Evolutionary conservation across 1,140 invertebrate genomes (phyloP).

Genomic region (Drosophila tsacasi): DNA sequence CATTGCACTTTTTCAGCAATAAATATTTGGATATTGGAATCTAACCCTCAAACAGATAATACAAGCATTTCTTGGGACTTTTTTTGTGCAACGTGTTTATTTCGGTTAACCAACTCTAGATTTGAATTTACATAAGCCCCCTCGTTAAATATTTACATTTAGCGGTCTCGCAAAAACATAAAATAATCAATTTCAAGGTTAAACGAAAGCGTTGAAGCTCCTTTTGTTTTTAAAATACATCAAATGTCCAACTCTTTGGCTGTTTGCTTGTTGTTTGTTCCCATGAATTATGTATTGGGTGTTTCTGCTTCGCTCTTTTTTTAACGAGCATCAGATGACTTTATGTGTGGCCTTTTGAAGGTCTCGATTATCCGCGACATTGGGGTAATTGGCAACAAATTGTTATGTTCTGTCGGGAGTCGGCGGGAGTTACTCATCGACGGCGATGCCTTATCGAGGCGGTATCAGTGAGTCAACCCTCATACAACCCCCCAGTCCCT

Average conservation of each 20-base stretch:
- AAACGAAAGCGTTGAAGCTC: slow-evolving; percentile 16
- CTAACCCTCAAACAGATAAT: background rate
- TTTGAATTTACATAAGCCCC: slow-evolving; percentile 24
- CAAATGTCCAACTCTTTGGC: slow-evolving; percentile 1
- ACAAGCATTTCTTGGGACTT: background rate
- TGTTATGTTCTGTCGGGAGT: background rate
- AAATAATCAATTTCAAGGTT: slow-evolving; percentile 28
- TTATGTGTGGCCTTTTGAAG: background rate
- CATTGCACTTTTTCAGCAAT: slow-evolving; percentile 2
- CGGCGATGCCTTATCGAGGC: slow-evolving; percentile 20
- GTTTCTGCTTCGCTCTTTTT: background rate
- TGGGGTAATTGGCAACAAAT: slow-evolving; percentile 23
- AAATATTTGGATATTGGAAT: slow-evolving; percentile 4
- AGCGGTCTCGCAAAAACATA: slow-evolving; percentile 17
- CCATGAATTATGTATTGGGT: slow-evolving; percentile 21
- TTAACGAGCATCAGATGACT: slow-evolving; percentile 10
- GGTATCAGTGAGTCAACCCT: slow-evolving; percentile 32
- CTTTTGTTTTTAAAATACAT: slow-evolving; percentile 16
- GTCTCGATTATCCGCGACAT: slow-evolving; percentile 14
- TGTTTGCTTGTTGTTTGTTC: too few species aligned
- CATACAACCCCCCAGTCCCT: background rate
- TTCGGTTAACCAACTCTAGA: slow-evolving; percentile 3
- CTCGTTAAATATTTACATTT: slow-evolving; percentile 6
- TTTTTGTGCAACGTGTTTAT: background rate
- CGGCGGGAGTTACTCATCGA: slow-evolving; percentile 23